Percentiles rank a stretch among this genome's conserved stretches.
Evolutionary conservation across 2,888 invertebrate genomes (phyloP).

Genomic region (Holacanthella duospinosa): DNA sequence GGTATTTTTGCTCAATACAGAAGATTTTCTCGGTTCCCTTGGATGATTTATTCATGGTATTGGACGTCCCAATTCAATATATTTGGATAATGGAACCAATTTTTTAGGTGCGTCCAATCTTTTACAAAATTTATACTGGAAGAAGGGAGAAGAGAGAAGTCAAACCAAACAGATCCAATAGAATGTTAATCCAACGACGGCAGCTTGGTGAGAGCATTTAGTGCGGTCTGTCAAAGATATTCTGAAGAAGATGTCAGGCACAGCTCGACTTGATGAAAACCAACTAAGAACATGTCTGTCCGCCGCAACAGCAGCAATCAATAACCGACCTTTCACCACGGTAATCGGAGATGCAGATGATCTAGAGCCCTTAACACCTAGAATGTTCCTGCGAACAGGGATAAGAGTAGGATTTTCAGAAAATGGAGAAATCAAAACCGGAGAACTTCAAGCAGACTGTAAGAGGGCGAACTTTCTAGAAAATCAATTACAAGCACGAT

Average conservation of each 20-base stretch:
- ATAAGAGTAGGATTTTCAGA: no score
- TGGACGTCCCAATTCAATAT: background rate
- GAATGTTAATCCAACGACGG: background rate
- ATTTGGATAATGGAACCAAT: background rate
- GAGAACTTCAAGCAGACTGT: background rate
- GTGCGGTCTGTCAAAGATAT: background rate
- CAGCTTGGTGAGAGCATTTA: background rate
- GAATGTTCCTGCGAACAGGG: no score
- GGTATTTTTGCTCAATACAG: background rate
- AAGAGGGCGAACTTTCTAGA: background rate
- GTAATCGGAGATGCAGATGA: background rate
- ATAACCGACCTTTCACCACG: background rate
- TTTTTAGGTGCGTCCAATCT: background rate
- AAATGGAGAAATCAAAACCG: background rate
- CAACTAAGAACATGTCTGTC: background rate
- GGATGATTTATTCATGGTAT: background rate
- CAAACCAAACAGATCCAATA: background rate
- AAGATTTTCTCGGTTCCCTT: background rate
- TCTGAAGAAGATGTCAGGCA: background rate
- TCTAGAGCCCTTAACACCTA: background rate
- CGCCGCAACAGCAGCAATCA: background rate
- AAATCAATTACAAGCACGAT: no score
- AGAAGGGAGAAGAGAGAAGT: background rate
- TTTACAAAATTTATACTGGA: background rate
- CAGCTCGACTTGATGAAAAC: background rate